Evolutionary conservation across 1,140 invertebrate genomes (phyloP), one percentile per base, ranked within the genome.

Genomic region (Whitmania pigra): DNA sequence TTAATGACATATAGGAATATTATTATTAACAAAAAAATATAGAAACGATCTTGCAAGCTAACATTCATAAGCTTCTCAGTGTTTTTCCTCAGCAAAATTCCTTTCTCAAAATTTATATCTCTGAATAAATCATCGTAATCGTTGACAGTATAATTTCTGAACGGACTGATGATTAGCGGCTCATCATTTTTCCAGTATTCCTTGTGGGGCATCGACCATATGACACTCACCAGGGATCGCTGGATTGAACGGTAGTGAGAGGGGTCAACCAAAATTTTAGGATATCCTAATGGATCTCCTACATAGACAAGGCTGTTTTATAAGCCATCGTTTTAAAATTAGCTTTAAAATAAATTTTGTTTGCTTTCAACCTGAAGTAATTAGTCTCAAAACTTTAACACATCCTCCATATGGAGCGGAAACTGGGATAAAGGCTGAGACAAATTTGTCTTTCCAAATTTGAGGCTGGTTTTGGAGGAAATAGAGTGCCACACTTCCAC

Each of bases 251-350:
- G 43, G 98, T 77, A 71, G 94, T 85, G 77, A 80, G 73, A 3
- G 92, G 88, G 69, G 93, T 93, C 71, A 98, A 86, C 82, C 95
- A 89, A 81, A 98, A 94, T 72, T 93, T 92, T 92, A 79, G 55
- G 84, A 83, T 74, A 17, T 0, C n/a, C 31, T 29, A 36, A 70
- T 18, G 43, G 11, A 25, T 20, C 49, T n/a, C 53, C 29, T 43
- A 15, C 17, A 70, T 17, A 53, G 15, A 6, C 18, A 53, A 53
- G 43, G 25, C 15, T 3, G 0, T 31, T 4, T 11, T 7, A 29
- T n/a, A 31, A 31, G 7, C 25, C 36, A 29, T 68, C 22, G 11
- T 6, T 2, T 31, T 43, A 13, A 27, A 31, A 13, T 31, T n/a
- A n/a, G n/a, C n/a, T n/a, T n/a, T n/a, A n/a, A n/a, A n/a, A n/a